Percentiles rank a stretch among this genome's conserved stretches.
These are phyloP conservation scores for Raphicerus campestris DNA, from an alignment of 2,113 vertebrate species.

Conservation along the genomic window DNA sequence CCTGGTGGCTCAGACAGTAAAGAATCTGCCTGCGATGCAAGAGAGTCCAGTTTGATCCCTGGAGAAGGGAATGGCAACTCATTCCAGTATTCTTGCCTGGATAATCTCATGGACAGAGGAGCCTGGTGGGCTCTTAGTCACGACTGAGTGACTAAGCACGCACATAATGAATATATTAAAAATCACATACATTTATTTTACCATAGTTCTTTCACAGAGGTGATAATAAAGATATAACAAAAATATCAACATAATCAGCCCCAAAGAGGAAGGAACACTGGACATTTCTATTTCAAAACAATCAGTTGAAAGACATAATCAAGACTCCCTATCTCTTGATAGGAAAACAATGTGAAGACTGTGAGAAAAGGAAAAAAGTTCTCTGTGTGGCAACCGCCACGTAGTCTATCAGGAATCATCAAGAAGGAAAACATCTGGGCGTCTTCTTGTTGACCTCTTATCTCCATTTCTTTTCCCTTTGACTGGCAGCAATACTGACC, in stretches of 20 bases:
- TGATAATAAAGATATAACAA: not conserved
- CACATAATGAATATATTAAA: not conserved
- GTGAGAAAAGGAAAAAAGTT: not conserved
- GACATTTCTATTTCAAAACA: not conserved
- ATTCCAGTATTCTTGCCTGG: no score
- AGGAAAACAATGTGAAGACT: not conserved
- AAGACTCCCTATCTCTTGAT: not conserved
- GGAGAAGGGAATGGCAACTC: no score
- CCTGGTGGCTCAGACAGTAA: no score
- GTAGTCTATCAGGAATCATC: conserved; percentile 25
- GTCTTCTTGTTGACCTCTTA: not conserved
- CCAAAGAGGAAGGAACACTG: conserved; percentile 1
- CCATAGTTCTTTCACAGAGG: not conserved
- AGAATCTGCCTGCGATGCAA: no score
- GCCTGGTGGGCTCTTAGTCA: no score
- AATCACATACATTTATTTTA: not conserved
- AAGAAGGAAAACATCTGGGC: not conserved
- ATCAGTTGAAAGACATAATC: not conserved
- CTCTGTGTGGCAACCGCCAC: rapidly evolving
- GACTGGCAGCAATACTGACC: not conserved
- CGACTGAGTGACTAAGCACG: not conserved
- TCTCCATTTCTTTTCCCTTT: not conserved
- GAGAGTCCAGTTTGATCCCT: no score
- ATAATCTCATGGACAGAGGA: no score
- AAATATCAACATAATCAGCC: not conserved